A percentile compares a stretch with the other conserved stretches of the same genome.
Conservation (phyloP, 2,113 vertebrate genomes). For the Nanorana parkeri region DNA sequence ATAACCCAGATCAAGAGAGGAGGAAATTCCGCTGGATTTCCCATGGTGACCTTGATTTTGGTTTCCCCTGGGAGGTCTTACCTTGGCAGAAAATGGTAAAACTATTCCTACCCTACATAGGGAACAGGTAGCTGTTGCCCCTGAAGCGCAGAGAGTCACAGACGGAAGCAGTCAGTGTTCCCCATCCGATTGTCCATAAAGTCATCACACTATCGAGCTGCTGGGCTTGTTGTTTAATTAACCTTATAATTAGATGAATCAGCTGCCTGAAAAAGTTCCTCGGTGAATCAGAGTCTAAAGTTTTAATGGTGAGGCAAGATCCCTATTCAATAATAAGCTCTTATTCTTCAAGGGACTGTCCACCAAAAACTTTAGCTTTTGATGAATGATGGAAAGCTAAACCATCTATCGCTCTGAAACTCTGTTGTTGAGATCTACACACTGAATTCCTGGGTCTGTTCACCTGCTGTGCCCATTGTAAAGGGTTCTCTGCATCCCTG, state of each 20-base stretch:
- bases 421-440: too few relatives aligned
- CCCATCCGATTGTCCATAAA: slow-evolving; percentile 32
- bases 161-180: slow-evolving; percentile 14
- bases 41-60: neutral
- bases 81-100: slow-evolving; percentile 7
- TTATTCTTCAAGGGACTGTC: too few relatives aligned
- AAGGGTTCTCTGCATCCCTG: too few relatives aligned
- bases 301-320: slow-evolving; percentile 1
- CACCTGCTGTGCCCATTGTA: too few relatives aligned
- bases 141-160: neutral
- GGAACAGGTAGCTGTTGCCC: neutral
- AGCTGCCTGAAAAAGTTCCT: slow-evolving; percentile 16
- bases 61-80: neutral
- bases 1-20: slow-evolving; percentile 10
- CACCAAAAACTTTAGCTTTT: too few relatives aligned
- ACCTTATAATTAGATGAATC: slow-evolving; percentile 51
- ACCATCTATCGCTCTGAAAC: too few relatives aligned
- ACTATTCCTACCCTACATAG: slow-evolving; percentile 25
- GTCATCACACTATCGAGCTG: slow-evolving; percentile 46
- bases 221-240: slow-evolving; percentile 50
- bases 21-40: neutral
- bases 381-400: too few relatives aligned
- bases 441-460: too few relatives aligned
- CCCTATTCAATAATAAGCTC: too few relatives aligned
- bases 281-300: slow-evolving; percentile 23